Conservation (phyloP, 2,113 vertebrate species). For the Toxotes jaculatrix region DNA sequence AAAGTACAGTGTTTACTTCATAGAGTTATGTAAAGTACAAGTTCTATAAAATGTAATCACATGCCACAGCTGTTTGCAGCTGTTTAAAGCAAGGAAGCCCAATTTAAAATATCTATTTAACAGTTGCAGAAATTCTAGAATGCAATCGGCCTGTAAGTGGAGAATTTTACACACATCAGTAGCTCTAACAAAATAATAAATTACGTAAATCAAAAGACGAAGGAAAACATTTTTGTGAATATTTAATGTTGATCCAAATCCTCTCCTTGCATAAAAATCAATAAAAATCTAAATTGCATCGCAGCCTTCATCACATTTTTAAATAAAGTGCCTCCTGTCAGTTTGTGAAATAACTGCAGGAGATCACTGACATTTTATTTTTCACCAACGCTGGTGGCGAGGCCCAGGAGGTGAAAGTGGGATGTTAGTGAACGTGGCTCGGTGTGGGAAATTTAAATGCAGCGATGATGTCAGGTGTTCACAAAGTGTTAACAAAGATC, state of each 20-base stretch:
- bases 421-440: not conserved
- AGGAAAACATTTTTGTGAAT: not conserved
- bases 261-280: not conserved
- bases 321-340: not conserved
- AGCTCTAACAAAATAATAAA: not conserved
- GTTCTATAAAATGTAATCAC: not conserved
- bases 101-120: not conserved
- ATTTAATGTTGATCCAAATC: not conserved
- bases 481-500: slow-evolving; percentile 61
- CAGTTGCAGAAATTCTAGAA: not conserved
- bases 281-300: not conserved
- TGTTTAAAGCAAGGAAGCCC: not conserved
- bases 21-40: not conserved
- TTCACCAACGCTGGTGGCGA: not conserved
- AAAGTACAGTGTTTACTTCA: not conserved
- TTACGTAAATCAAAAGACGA: not conserved
- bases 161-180: not conserved
- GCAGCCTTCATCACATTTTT: not conserved
- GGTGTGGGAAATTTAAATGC: slow-evolving; percentile 49
- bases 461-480: slow-evolving; percentile 50
- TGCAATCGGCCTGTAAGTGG: not conserved
- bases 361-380: not conserved
- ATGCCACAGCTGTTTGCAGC: not conserved
- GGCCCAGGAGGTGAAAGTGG: slow-evolving; percentile 9
- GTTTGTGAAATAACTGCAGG: slow-evolving; percentile 21